Percentiles rank a stretch among this genome's conserved stretches.
phyloP scores from a whole-genome alignment of 1,140 invertebrate genomes.

The Drosophila littoralis region DNA sequence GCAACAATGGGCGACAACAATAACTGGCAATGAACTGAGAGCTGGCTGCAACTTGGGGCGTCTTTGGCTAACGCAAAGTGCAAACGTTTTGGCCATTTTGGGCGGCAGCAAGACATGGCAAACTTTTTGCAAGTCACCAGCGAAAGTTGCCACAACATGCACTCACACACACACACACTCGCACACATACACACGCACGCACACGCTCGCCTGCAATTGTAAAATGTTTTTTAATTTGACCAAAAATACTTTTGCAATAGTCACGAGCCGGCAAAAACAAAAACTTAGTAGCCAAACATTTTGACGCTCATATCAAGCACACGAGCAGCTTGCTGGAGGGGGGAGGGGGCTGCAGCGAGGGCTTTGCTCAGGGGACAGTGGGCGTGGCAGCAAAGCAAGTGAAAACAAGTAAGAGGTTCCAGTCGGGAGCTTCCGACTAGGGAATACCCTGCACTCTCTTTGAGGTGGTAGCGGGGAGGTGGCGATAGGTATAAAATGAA shows the following conservation, averaged over 20 bases:
- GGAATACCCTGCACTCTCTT: too few species aligned
- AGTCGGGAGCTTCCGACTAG: too few species aligned
- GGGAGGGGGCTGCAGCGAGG: background rate
- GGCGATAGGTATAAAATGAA: too few species aligned
- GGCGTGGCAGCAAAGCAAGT: background rate
- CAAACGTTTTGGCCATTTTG: slow-evolving; percentile 68
- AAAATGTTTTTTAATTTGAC: slow-evolving; percentile 81
- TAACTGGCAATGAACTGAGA: slow-evolving; percentile 46
- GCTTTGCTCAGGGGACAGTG: background rate
- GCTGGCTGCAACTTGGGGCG: slow-evolving; percentile 13
- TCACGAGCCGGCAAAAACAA: slow-evolving; percentile 35
- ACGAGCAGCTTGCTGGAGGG: background rate
- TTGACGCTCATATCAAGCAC: slow-evolving; percentile 37
- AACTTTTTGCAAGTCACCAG: slow-evolving; percentile 64
- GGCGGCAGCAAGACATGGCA: slow-evolving; percentile 36
- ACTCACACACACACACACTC: slow-evolving; percentile 11
- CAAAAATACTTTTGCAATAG: slow-evolving; percentile 73
- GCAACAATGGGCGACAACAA: slow-evolving; percentile 46
- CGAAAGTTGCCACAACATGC: slow-evolving; percentile 36
- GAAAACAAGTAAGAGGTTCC: too few species aligned
- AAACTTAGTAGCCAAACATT: slow-evolving; percentile 60
- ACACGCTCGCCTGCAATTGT: slow-evolving; percentile 53
- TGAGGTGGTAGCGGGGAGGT: too few species aligned
- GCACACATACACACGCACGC: background rate
- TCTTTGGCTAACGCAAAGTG: slow-evolving; percentile 48